Base-by-base conservation (phyloP, 2,888 invertebrate genomes). In the Macroteleia sp. region DNA sequence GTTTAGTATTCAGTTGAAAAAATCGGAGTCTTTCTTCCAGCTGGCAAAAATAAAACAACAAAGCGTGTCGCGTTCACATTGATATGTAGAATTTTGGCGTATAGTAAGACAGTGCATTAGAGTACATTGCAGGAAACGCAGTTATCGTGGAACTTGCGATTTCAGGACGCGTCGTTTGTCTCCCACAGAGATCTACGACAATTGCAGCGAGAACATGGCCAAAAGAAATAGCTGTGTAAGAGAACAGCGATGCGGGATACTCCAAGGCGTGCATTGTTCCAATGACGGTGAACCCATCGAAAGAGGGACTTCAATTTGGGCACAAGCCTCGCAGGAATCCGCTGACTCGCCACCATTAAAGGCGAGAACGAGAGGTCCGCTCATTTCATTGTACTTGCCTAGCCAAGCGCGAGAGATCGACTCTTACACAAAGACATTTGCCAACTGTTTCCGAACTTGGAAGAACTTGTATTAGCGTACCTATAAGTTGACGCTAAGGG, bases 401-500 rank as follows among this genome's bases (percentile, higher is more conserved):
- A 78, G 74, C 77, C 70, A 61, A 64, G 77, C 64, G 75, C 62
- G 66, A 56, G 67, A 44, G 44, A 67, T 71, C 64, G 44, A 48
- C 76, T 71, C 81, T 69, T 48, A 56, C 80, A 82, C 82, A 86
- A 84, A 82, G 82, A 82, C 81, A 70, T 74, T 77, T 54, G 67
- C 71, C 69, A 77, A 85, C 82, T 73, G 82, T 82, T 83, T 78
- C 71, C 74, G 81, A 85, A 86, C 85, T 85, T 81, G 66, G 82
- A 83, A 84, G 85, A 85, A 85, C 83, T 87, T 83, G 82, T 85
- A 87, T 86, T 88, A 87, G 88, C 85, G 73, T 81, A 84, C 81
- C 85, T 84, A 86, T 87, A 89, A 89, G 86, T 89, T 87, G 75
- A 76, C 76, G 82, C 83, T 83, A 83, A 85, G 83, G 83, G 84